phyloP scores from a whole-genome alignment of 1,140 invertebrate species.

The Bicyclus anynana region DNA sequence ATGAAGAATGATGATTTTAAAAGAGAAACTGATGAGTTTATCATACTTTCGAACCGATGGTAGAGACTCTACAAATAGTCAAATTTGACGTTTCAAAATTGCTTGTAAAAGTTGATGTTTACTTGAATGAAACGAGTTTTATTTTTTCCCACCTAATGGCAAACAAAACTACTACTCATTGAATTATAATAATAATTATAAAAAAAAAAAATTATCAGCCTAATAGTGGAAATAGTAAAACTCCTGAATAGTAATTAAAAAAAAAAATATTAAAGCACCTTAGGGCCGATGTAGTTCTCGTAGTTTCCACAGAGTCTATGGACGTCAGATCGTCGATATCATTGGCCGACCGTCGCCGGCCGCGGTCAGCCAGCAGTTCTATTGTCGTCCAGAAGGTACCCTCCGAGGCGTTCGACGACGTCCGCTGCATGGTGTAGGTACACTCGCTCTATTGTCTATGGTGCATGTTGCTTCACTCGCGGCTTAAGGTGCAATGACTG shows the following conservation, averaged over 20 bases:
- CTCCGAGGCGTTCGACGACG: conserved; percentile 59
- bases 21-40: too few species aligned
- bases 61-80: too few species aligned
- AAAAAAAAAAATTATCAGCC: too few species aligned
- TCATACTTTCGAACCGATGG: too few species aligned
- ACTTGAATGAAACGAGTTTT: too few species aligned
- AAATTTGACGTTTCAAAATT: too few species aligned
- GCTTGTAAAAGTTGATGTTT: too few species aligned
- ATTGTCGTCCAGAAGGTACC: conserved; percentile 75
- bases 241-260: not conserved
- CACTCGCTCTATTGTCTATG: conserved; percentile 7
- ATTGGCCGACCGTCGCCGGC: conserved; percentile 48
- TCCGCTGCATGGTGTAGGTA: conserved; percentile 51
- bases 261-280: conserved; percentile 36
- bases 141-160: too few species aligned
- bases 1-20: too few species aligned
- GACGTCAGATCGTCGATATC: conserved; percentile 46
- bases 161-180: too few species aligned
- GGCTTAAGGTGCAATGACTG: conserved; percentile 70
- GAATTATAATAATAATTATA: too few species aligned
- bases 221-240: too few species aligned
- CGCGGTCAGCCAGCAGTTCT: conserved; percentile 67
- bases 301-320: conserved; percentile 27
- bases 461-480: conserved; percentile 48
- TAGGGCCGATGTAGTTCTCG: conserved; percentile 45